Base-by-base conservation (phyloP, 2,888 invertebrate species). In the Scaptomyza parva region DNA sequence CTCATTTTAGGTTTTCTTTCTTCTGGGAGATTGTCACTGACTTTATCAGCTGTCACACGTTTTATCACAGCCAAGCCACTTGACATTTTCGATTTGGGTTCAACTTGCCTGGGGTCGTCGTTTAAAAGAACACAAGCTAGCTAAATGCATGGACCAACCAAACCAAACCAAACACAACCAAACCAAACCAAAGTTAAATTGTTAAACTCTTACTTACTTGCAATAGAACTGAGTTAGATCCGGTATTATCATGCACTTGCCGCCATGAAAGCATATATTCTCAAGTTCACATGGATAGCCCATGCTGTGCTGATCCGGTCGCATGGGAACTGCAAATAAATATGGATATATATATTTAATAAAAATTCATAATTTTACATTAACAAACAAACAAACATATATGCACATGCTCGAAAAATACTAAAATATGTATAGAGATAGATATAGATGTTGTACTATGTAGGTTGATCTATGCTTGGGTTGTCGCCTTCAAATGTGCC, bases 211-310 rank as follows among this genome's bases (percentile, higher is more conserved):
- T 6, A 33, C 96, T 96, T 93, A 97, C 97, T 95, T 95, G 95
- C 97, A 97, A 91, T 95, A 96, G 91, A 95, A 94, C 93, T 96
- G 95, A 91, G 94, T 94, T 89, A 97, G 95, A 88, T 95, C 94
- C 92, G 94, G 94, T 92, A 96, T 95, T 92, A 95, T 95, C 92
- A 95, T 94, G 93, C 97, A 97, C 78, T 95, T 96, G 91, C 97
- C 97, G 89, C 96, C 96, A 91, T 97, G 97, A 92, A 96, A 94
- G 93, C 97, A 97, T 92, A 94, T 94, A 90, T 94, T 92, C 86
- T 93, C 92, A 14, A 20, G 33, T 71, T 93, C 93, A 92, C 94
- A 94, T 79, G 83, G 89, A 57, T 76, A 83, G 59, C 88, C 91
- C 45, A 43, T 50, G 57, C 55, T 66, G 28, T 52, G 71, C 24